Base-by-base conservation (phyloP, 2,113 vertebrate species). In the Psittacula cyanocephala region DNA sequence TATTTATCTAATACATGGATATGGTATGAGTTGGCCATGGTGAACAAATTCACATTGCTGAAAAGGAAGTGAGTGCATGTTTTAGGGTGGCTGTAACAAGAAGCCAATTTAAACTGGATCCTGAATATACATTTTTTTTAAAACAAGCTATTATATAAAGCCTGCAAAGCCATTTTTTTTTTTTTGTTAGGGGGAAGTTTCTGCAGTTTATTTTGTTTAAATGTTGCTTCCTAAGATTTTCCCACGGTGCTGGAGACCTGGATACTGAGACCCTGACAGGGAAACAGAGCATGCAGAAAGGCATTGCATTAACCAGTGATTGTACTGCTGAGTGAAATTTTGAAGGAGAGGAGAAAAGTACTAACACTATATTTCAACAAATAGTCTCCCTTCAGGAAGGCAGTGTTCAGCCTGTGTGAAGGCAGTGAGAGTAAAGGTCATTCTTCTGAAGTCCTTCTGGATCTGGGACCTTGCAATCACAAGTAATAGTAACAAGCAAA, bases 41-140 rank as follows among this genome's bases (percentile, higher is more conserved):
- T 71, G 60, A 83, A 25, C 43, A 75, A 50, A 89, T 70, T 81
- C 60, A 25, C 0, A 0, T 90, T 27, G 57, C 55, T 59, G 33
- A 44, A 39, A 82, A 75, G 74, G 90, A 81, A 86, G 28, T 39
- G 29, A 31, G 49, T 19, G 18, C 59, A 3, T 71, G 91, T 82
- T 91, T 91, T 68, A 81, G 89, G 52, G 53, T 76, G 91, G 62
- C 57, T 92, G 81, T 89, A 95, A 94, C 23, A 41, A 47, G 86
- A 70, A 47, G 70, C 67, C 0, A 1, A 69, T 94, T 96, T 88
- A 79, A 92, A 86, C 57, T 0, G 8, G 57, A 75, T 81, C 74
- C 72, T 50, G 37, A 47, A 63, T 86, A 68, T 88, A 62, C 44
- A 25, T 52, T 93, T 93, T 84, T 78, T 84, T 78, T 82, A 17